These are phyloP conservation scores for Portevinia maculata DNA, from an alignment of 2,888 invertebrate genomes.

Conservation along the genomic window DNA sequence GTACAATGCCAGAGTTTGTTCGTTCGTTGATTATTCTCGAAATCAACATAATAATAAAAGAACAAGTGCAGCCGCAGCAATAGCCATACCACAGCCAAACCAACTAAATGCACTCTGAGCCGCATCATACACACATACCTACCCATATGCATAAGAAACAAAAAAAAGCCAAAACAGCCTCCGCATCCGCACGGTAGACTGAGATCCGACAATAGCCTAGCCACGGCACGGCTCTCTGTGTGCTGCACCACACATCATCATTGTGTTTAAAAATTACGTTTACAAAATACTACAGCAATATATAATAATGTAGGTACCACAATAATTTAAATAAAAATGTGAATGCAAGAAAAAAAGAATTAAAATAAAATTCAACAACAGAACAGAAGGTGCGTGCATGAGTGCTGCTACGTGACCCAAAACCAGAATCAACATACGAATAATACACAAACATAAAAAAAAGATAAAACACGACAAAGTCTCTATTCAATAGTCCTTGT, in stretches of 20 bases:
- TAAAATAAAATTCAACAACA: constrained; percentile 56
- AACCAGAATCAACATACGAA: constrained; percentile 72
- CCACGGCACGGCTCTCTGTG: constrained; percentile 27
- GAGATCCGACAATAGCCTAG: constrained; percentile 63
- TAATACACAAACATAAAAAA: constrained; percentile 42
- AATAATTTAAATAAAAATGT: constrained; percentile 73
- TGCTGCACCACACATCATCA: constrained; percentile 35
- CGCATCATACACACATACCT: neutral
- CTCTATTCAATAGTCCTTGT: constrained; percentile 65
- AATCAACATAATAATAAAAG: constrained; percentile 73
- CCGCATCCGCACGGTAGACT: constrained; percentile 55
- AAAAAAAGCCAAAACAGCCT: constrained; percentile 36
- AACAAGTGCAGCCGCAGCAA: constrained; percentile 73
- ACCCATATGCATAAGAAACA: neutral
- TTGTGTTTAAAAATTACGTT: constrained; percentile 56
- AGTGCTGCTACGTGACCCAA: constrained; percentile 74
- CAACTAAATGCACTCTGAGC: constrained; percentile 48
- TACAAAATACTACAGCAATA: constrained; percentile 35
- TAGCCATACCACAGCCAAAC: constrained; percentile 42
- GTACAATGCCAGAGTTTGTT: constrained; percentile 58
- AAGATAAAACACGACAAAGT: constrained; percentile 54
- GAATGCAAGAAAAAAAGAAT: constrained; percentile 55
- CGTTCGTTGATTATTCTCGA: constrained; percentile 68
- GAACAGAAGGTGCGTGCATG: constrained; percentile 71
- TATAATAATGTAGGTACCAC: too few species aligned